Evolutionary conservation across 2,113 vertebrate species (phyloP).

Genomic region (Dryoscopus gambensis): DNA sequence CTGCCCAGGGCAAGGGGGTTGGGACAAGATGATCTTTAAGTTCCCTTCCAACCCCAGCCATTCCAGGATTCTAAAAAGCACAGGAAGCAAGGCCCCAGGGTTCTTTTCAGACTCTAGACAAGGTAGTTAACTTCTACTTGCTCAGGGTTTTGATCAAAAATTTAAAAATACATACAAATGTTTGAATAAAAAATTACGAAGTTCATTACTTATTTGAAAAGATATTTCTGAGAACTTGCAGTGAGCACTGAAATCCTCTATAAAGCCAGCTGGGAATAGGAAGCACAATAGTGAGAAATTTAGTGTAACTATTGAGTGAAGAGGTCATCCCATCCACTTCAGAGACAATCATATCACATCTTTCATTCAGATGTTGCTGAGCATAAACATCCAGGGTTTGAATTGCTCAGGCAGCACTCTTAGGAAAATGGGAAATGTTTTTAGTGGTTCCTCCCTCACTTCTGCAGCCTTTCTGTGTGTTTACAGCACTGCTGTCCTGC

Average conservation of each 20-base stretch:
- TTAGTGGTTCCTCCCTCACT: conserved; percentile 25
- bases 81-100: not conserved
- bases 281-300: not conserved
- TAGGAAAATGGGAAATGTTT: conserved; percentile 1
- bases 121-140: not conserved
- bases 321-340: not conserved
- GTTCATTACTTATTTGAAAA: not conserved
- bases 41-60: not conserved
- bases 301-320: not conserved
- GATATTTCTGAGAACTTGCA: not conserved
- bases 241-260: not conserved
- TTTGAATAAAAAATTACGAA: not conserved
- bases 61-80: not conserved
- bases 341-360: not conserved
- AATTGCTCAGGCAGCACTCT: not conserved
- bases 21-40: not conserved
- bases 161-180: not conserved
- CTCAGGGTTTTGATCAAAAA: not conserved
- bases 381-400: not conserved
- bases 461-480: not conserved
- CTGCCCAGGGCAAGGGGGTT: not conserved
- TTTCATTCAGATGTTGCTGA: not conserved
- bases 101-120: not conserved
- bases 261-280: not conserved
- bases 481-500: conserved; percentile 28